Evolutionary conservation across 2,113 vertebrate genomes (phyloP), one percentile per base, ranked within the genome.

Genomic region (Rhegmatorhina hoffmannsi): DNA sequence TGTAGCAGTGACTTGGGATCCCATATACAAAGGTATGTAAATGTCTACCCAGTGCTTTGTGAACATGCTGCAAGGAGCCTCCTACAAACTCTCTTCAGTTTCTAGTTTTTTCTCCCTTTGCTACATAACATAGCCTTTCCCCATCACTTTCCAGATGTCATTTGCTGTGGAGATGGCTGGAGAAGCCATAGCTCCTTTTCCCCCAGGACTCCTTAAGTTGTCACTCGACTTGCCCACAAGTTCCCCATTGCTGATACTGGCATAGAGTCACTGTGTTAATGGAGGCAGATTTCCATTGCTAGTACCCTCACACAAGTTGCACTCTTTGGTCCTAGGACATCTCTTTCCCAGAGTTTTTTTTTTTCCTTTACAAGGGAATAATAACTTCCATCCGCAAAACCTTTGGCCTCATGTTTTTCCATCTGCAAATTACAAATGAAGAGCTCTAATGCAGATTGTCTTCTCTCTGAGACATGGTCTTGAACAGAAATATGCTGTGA

Each of bases 261-360:
- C 67, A 64, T 25, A 47, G 28, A 17, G 19, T 72, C 20, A 19
- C 1, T 0, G 0, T 9, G 13, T 7, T 31, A 28, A 52, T 25
- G 23, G 58, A 58, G 47, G 13, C 26, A 19, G n/a, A 81, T n/a
- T 11, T 64, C 58, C 62, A 23, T 3, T 49, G 23, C 18, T 33
- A 43, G 17, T 44, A 34, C 14, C 29, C 38, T 33, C 40, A 13
- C 17, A 40, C 25, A 26, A 72, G 14, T 7, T 29, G 25, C 16
- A 31, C 24, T 36, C 25, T 34, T 56, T 40, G 38, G 13, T 74
- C 14, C 17, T n/a, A 10, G 24, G 15, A 55, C 34, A 38, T 10
- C 9, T 63, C 19, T 76, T 25, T 63, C 12, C 21, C 9, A n/a
- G 53, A 46, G 10, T 13, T 31, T 43, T 58, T 25, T 38, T 38